Evolutionary conservation across 1,140 invertebrate species (phyloP), one percentile per base, ranked within the genome.

Genomic region (Telenomus remus): DNA sequence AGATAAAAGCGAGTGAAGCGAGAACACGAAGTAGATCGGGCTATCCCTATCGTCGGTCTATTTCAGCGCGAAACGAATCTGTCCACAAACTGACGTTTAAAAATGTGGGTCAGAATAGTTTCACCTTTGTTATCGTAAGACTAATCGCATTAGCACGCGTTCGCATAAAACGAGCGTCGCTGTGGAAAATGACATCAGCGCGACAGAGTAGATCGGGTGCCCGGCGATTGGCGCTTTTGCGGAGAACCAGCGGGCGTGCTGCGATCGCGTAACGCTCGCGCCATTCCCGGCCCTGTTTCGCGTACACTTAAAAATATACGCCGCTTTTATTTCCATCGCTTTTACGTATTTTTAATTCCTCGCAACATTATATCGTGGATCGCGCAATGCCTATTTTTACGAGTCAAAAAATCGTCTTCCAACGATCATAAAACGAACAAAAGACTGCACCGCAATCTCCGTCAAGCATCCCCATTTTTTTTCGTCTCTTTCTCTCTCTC

Each of bases 251-350:
- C n/a, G 12, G 44, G 35, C 71, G 39, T 53, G 60, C 63, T 37
- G n/a, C 63, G 64, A 68, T 75, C 70, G 70, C 61, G 61, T 73
- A 73, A 73, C 27, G 56, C 50, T 59, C 14, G 55, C 70, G 65
- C 70, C 61, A 66, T 53, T 43, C 70, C 49, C 61, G 49, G 44
- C 39, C 35, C 48, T 44, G 43, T 16, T n/a, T 63, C 15, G 53
- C 46, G 27, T 39, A 37, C 42, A 44, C 53, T 63, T 71, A 71
- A 71, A 71, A 63, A 71, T 71, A 70, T 10, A 11, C 51, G 34
- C 37, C 14, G 44, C 4, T 37, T 49, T 63, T 63, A 71, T 71
- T 71, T 71, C 56, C 42, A 71, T 63, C 56, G 48, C n/a, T n/a
- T 15, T 53, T n/a, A n/a, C 34, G 46, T 33, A 47, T 47, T 47